Base-by-base conservation (phyloP, 2,797 vertebrate genomes). In the Bothrops alternatus region DNA sequence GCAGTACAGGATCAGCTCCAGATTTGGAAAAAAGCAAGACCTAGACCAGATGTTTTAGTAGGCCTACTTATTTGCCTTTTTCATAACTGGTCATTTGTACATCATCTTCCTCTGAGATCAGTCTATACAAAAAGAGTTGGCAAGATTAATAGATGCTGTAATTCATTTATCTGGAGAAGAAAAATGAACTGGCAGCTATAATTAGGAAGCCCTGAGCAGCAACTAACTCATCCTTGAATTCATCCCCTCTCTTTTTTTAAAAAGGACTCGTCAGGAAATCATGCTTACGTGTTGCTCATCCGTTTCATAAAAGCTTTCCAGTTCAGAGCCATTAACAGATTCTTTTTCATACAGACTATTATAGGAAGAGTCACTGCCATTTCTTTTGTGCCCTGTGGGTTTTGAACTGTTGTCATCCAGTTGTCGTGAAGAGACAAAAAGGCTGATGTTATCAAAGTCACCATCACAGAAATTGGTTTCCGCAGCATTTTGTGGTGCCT, bases 391-490 rank as follows among this genome's bases (percentile, higher is more conserved):
- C 92, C 96, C 98, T 4, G 95, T 96, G 94, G 97, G 98, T 65
- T 94, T 97, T 69, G 97, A 96, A 95, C 97, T 98, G 96, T 97
- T 97, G 95, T 98, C 98, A 60, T 97, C 82, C 20, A 97, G 97
- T 4, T 94, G 91, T 87, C 97, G 96, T 23, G 97, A 96, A 4
- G 98, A 99, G 94, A 99, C 98, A 10, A 99, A 99, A 95, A 99
- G 98, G 96, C 98, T 99, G 96, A 99, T 97, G 93, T 99, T 98
- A 95, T 99, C 99, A 92, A 99, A 99, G 96, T 99, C 99, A 0
- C 98, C 98, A 0, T 98, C 98, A 86, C 93, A 95, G 56, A 97
- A 95, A 69, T 94, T 69, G 20, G 93, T 96, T 95, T 98, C 97
- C 32, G 95, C 42, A 5, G 93, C 61, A 0, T 63, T 94, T 86